Evolutionary conservation across 2,888 invertebrate genomes (phyloP), one percentile per base, ranked within the genome.

Genomic region (Acanthosepion pharaonis): DNA sequence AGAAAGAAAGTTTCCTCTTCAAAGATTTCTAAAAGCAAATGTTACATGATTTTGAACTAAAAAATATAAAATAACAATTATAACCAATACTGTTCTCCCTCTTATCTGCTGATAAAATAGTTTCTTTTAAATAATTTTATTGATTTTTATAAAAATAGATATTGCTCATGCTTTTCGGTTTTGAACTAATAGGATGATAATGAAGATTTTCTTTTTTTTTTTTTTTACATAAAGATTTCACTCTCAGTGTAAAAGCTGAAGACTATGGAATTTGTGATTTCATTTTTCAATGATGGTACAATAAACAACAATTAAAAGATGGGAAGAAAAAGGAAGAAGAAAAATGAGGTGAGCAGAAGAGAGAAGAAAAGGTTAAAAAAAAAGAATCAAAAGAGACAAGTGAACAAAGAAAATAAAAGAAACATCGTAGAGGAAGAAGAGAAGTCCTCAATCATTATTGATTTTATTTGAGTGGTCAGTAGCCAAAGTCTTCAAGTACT

Each of bases 381-480:
- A 18, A 78, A 78, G n/a, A 78, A n/a, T 33, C n/a, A 78, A 78
- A 15, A 78, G 15, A n/a, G 18, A n/a, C 11, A n/a, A 78, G 78
- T 11, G 5, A n/a, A 78, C 5, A n/a, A n/a, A 3, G 33, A 33
- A 78, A 33, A 23, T 33, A 78, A 78, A 78, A 11, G n/a, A 78
- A 59, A 4, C 59, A 6, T 51, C 4, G 78, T 15, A 33, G n/a
- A 78, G 18, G 78, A n/a, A 78, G 78, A 33, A n/a, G n/a, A n/a
- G 78, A n/a, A 78, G 33, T 78, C 78, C 78, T 78, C n/a, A 78
- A 78, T 78, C 33, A 33, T 78, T 78, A 78, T 78, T 78, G 78
- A 78, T 78, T 78, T 78, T 33, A 78, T 78, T 78, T 78, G 78
- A 78, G 78, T 78, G 78, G 78, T 78, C 78, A 78, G 78, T 78